A percentile compares a stretch with the other conserved stretches of the same genome.
phyloP scores from a whole-genome alignment of 1,140 invertebrate genomes.

The Aphelenchoides fujianensis region DNA sequence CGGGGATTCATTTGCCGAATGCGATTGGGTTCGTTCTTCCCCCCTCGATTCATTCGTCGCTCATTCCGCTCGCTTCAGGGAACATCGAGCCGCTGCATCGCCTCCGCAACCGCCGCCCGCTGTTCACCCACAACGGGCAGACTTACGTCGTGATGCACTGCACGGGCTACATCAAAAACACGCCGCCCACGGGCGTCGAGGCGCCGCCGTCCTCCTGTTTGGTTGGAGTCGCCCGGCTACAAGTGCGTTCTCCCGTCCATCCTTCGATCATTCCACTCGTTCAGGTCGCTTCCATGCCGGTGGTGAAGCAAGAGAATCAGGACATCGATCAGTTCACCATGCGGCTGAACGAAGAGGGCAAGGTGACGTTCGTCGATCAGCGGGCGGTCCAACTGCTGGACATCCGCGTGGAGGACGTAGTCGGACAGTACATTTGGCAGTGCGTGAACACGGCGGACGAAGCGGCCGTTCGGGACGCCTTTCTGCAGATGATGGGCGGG shows the following conservation, averaged over 20 bases:
- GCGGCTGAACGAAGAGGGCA: conserved; percentile 51
- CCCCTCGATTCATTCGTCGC: not conserved
- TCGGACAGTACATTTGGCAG: conserved; percentile 51
- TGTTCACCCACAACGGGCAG: conserved; percentile 71
- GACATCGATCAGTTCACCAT: conserved; percentile 39
- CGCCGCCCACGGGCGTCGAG: conserved; percentile 81
- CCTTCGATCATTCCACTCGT: not conserved
- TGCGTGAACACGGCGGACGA: conserved; percentile 52
- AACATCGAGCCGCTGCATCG: conserved; percentile 42
- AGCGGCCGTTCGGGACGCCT: conserved; percentile 42
- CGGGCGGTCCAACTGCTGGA: conserved; percentile 41
- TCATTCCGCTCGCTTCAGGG: conserved; percentile 26
- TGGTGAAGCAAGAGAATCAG: conserved; percentile 2
- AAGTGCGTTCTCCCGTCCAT: conserved; percentile 68
- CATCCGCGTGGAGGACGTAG: conserved; percentile 33
- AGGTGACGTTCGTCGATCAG: conserved; percentile 58
- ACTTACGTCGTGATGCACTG: conserved; percentile 98
- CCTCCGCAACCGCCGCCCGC: conserved; percentile 53
- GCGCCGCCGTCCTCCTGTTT: conserved; percentile 69
- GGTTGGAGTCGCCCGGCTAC: conserved; percentile 90
- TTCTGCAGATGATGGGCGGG: conserved; percentile 38
- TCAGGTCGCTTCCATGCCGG: conserved; percentile 46
- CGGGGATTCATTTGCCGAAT: conserved; percentile 97
- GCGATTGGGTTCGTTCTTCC: conserved; percentile 76
- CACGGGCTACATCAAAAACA: conserved; percentile 98